phyloP scores from a whole-genome alignment of 2,888 invertebrate species.

The Apoderus coryli region DNA sequence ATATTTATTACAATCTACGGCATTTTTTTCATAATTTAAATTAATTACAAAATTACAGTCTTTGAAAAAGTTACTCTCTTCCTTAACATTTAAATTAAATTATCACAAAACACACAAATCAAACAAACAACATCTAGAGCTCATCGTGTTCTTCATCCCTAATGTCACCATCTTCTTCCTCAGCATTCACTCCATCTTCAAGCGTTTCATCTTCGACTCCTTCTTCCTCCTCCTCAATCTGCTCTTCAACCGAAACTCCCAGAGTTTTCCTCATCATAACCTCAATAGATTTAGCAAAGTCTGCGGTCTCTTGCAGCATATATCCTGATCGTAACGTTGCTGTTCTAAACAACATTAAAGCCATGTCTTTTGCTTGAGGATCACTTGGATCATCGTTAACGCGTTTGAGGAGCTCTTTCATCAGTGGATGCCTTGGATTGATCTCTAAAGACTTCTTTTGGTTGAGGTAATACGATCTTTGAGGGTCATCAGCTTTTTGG shows the following conservation, averaged over 20 bases:
- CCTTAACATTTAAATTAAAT: background rate
- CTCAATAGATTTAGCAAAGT: conserved; percentile 86
- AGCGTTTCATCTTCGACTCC: conserved; percentile 32
- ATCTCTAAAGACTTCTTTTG: conserved; percentile 97
- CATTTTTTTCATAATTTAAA: conserved; percentile 7
- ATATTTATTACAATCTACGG: no score
- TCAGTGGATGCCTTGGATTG: conserved; percentile 92
- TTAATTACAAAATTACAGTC: conserved; percentile 1
- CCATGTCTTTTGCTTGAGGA: conserved; percentile 65
- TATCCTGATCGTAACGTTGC: conserved; percentile 92
- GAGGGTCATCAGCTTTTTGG: conserved; percentile 86
- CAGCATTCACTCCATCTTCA: no score
- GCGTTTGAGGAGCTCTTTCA: conserved; percentile 76
- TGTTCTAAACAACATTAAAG: conserved; percentile 79
- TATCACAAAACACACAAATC: conserved; percentile 2
- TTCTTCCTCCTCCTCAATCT: conserved; percentile 35
- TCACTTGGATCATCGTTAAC: conserved; percentile 68
- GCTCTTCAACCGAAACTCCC: conserved; percentile 63
- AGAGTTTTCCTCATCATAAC: conserved; percentile 69
- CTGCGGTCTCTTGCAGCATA: conserved; percentile 70
- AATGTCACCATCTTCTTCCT: conserved; percentile 31
- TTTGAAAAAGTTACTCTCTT: no score
- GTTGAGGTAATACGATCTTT: conserved; percentile 73
- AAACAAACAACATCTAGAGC: conserved; percentile 34
- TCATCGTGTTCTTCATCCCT: conserved; percentile 40